Base-by-base conservation (phyloP, 2,888 invertebrate genomes). In the Drosophila demipolita region DNA sequence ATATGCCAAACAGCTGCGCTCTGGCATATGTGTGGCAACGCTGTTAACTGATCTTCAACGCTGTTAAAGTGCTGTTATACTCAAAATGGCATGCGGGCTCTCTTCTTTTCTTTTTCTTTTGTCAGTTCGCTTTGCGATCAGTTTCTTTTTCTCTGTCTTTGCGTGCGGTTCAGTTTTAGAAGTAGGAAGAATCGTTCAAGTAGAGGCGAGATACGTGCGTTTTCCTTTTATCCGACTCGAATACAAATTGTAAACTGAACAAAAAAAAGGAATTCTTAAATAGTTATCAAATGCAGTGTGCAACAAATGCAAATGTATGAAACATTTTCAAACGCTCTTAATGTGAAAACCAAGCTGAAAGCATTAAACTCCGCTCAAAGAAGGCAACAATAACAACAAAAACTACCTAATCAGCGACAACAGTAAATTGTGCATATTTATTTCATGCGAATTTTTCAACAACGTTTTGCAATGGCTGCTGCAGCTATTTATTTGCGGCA, bases 121-220 rank as follows among this genome's bases (percentile, higher is more conserved):
- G 62, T 48, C 53, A 71, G 60, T 84, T 49, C 78, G 82, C 72
- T 80, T 84, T 75, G 83, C 82, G 75, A 78, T 91, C 85, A 91
- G 91, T 91, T 91, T 90, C 83, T 89, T 91, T 91, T 81, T 86
- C 87, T 83, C 83, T 83, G 85, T 91, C 89, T 85, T 83, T 84
- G 80, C 86, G 87, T 87, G 85, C 90, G 91, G 91, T 91, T 87
- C 79, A 77, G 73, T 80, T 66, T 61, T 83, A 86, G 86, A 72
- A 86, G 66, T 83, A 86, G 82, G 77, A 73, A 82, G 74, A 82
- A 83, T 84, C 87, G 83, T 82, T 87, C 32, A 67, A 86, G 75
- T 77, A 76, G 66, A 83, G 80, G 67, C 83, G 86, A 80, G 86
- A 86, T 81, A 80, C 81, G 84, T 84, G 78, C 80, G 81, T 73